Conservation (phyloP, 2,797 vertebrate genomes). For the Atherinosoma microstoma region DNA sequence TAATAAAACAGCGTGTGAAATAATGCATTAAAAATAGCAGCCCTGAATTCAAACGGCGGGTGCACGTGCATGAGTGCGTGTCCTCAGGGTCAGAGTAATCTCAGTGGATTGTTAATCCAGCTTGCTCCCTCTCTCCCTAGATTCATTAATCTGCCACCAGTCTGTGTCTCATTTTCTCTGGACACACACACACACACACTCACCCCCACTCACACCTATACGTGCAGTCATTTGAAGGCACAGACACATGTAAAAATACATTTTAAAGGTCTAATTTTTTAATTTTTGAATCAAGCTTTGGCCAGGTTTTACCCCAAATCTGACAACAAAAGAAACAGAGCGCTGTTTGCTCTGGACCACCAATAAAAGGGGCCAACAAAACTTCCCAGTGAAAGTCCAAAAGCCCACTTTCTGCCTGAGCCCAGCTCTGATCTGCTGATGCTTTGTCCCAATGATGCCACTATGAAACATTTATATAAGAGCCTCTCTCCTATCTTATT, state of each 20-base stretch:
- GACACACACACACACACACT: conserved; percentile 16
- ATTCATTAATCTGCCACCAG: conserved; percentile 69
- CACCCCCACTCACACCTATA: conserved; percentile 22
- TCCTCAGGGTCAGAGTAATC: conserved; percentile 55
- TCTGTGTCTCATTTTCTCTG: conserved; percentile 55
- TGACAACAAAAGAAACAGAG: no score
- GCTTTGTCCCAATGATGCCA: no score
- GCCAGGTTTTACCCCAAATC: no score
- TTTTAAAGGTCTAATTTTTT: background rate
- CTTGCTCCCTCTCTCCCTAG: conserved; percentile 63
- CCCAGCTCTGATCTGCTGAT: no score
- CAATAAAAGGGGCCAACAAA: no score
- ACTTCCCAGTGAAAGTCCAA: background rate
- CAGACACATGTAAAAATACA: background rate
- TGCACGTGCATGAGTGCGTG: conserved; percentile 20
- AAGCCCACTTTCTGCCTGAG: background rate
- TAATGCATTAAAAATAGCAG: conserved; percentile 52
- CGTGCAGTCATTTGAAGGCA: conserved; percentile 9
- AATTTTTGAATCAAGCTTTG: background rate
- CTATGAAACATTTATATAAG: no score
- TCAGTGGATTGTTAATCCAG: conserved; percentile 73
- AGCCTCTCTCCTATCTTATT: no score
- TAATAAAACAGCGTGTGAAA: conserved; percentile 39
- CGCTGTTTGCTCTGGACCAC: no score
- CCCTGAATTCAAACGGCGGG: conserved; percentile 28